Evolutionary conservation across 2,797 vertebrate genomes (phyloP).

Genomic region (Nyctibius grandis): DNA sequence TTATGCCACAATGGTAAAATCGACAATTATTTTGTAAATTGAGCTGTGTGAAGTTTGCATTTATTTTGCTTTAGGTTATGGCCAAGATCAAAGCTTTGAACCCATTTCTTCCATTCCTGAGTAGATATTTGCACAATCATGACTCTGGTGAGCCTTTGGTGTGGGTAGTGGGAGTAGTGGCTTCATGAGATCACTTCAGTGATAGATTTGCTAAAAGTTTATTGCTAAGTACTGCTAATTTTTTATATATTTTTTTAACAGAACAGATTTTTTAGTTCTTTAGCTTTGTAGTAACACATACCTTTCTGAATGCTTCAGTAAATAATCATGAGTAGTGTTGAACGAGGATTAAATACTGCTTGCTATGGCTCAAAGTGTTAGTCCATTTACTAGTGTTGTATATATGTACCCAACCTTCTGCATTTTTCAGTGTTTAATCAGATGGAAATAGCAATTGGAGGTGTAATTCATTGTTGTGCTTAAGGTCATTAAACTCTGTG

Average conservation of each 20-base stretch:
- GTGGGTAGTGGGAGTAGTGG: neutral
- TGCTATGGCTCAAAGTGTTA: neutral
- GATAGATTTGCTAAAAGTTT: neutral
- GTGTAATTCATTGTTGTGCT: slow-evolving; percentile 35
- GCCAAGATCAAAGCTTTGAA: neutral
- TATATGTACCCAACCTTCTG: neutral
- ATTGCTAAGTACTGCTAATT: neutral
- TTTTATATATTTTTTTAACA: neutral
- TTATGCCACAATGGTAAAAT: neutral
- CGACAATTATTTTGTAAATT: neutral
- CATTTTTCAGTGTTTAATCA: slow-evolving; percentile 43
- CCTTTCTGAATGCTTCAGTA: neutral
- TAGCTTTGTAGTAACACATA: neutral
- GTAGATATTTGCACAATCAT: neutral
- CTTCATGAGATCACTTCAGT: neutral
- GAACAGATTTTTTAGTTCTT: neutral
- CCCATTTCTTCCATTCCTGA: neutral
- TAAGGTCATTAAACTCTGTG: slow-evolving; percentile 21
- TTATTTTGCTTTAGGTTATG: neutral
- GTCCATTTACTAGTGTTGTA: neutral
- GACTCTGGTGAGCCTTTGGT: neutral
- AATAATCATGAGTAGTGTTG: neutral
- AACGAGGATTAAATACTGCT: neutral
- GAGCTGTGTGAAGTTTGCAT: neutral
- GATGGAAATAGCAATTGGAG: slow-evolving; percentile 24